Evolutionary conservation across 2,797 vertebrate species (phyloP).

Genomic region (Dermochelys coriacea): DNA sequence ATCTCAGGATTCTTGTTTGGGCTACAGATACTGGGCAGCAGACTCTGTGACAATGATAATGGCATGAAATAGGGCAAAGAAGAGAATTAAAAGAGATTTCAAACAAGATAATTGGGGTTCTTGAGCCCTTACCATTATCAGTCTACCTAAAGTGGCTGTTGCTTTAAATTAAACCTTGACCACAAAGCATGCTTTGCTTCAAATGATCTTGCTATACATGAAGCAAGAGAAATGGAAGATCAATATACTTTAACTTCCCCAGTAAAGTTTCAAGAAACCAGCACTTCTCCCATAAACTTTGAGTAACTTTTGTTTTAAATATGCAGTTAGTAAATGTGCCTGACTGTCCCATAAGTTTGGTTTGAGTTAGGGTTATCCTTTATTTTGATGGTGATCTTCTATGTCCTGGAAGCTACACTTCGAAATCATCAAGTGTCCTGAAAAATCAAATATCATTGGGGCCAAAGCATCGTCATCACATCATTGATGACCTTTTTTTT

Average conservation of each 20-base stretch:
- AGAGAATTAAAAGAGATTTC: too few relatives aligned
- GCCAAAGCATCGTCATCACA: background rate
- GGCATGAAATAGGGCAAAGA: too few relatives aligned
- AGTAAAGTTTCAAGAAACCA: conserved; percentile 32
- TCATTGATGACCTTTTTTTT: background rate
- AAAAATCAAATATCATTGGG: background rate
- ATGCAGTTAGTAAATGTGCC: conserved; percentile 8
- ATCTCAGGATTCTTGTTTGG: too few relatives aligned
- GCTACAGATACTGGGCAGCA: too few relatives aligned
- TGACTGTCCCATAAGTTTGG: background rate
- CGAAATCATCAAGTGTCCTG: background rate
- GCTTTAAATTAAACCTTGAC: background rate
- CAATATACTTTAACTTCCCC: conserved; percentile 16
- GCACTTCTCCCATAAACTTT: background rate
- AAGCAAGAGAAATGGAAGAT: conserved; percentile 22
- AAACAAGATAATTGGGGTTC: too few relatives aligned
- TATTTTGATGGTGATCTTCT: background rate
- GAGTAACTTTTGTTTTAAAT: conserved; percentile 20
- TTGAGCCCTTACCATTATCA: background rate
- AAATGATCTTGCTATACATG: conserved; percentile 53
- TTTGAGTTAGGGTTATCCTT: conserved; percentile 6
- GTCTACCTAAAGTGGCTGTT: background rate
- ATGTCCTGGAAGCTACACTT: background rate
- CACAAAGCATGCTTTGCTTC: conserved; percentile 9
- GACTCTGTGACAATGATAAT: too few relatives aligned